A percentile compares a stretch with the other conserved stretches of the same genome.
Conservation (phyloP, 2,888 invertebrate species). For the Leptinotarsa peninsularis region DNA sequence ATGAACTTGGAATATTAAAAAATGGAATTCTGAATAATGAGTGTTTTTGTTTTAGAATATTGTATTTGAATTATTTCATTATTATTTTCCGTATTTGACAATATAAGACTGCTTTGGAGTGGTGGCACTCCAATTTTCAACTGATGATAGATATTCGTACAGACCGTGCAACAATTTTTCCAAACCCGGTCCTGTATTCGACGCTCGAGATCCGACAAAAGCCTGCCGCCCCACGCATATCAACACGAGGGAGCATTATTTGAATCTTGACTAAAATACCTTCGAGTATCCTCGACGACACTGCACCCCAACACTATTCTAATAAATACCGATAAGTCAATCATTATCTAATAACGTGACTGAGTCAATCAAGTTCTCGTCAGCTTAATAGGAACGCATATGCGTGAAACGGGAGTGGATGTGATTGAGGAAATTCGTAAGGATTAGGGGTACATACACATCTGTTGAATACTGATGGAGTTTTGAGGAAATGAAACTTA, state of each 20-base stretch:
- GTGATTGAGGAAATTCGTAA: constrained; percentile 5
- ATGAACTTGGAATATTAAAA: no score
- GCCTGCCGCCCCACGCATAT: constrained; percentile 45
- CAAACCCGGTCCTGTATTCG: constrained; percentile 18
- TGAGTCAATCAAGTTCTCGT: constrained; percentile 51
- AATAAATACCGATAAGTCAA: constrained; percentile 53
- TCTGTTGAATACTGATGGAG: constrained; percentile 1
- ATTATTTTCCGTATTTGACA: no score
- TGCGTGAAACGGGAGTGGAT: constrained; percentile 33
- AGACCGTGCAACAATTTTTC: not conserved
- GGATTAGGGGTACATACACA: constrained; percentile 1
- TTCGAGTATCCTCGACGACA: constrained; percentile 50
- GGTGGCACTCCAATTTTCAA: not conserved
- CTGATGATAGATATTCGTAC: not conserved
- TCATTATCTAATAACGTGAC: constrained; percentile 48
- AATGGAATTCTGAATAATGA: no score
- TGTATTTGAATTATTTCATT: no score
- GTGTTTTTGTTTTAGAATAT: no score
- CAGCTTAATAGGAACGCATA: constrained; percentile 33
- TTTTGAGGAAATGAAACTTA: no score
- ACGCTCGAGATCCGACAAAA: constrained; percentile 33
- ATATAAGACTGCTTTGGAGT: no score
- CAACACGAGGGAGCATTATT: constrained; percentile 51
- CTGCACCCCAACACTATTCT: constrained; percentile 44
- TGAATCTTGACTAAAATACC: constrained; percentile 57